A percentile compares a stretch with the other conserved stretches of the same genome.
Conservation (phyloP, 2,888 invertebrate genomes). For the Erebia aethiops region DNA sequence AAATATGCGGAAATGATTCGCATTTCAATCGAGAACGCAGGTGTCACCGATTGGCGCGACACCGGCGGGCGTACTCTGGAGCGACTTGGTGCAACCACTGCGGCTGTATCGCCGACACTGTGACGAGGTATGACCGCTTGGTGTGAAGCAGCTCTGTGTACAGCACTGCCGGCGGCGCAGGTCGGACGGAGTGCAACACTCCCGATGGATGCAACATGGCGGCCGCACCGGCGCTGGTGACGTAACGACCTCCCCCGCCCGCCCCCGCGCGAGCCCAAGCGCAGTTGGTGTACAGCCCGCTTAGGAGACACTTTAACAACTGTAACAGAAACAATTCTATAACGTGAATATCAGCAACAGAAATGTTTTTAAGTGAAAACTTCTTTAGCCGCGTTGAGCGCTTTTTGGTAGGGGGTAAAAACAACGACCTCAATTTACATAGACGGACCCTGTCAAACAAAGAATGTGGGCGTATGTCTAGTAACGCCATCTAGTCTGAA, state of each 20-base stretch:
- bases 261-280: conserved; percentile 90
- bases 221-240: conserved; percentile 62
- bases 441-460: no score
- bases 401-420: no score
- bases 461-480: no score
- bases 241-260: conserved; percentile 80
- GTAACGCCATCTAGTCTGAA: no score
- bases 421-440: no score
- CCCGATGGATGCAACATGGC: conserved; percentile 94
- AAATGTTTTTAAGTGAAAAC: neutral
- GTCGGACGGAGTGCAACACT: conserved; percentile 83
- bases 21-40: neutral
- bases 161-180: conserved; percentile 87
- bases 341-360: neutral
- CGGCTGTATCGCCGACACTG: conserved; percentile 89
- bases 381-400: no score
- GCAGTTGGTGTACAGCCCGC: conserved; percentile 93
- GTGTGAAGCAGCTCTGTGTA: conserved; percentile 96
- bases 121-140: conserved; percentile 90
- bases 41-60: conserved; percentile 66
- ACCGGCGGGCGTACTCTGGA: conserved; percentile 67
- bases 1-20: neutral
- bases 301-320: conserved; percentile 89
- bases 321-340: conserved; percentile 46
- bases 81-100: conserved; percentile 87